Conservation (phyloP, 2,113 vertebrate genomes). For the Leptobrachium ailaonicum region DNA sequence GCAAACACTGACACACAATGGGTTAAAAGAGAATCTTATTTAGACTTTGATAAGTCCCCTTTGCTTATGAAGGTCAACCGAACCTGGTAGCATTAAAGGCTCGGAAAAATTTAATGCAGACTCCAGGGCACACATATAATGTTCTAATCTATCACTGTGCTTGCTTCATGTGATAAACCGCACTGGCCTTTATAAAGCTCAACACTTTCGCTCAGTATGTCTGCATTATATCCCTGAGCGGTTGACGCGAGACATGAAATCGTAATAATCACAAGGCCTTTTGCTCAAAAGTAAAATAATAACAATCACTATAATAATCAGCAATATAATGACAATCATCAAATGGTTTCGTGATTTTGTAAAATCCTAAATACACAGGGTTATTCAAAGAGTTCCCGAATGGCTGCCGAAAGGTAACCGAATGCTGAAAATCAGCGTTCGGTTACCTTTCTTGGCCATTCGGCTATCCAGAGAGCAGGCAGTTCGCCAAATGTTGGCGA, state of each 20-base stretch:
- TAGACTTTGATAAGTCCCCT: background rate
- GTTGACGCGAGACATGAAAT: conserved; percentile 14
- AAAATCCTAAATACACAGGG: too few relatives aligned
- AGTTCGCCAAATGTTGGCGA: too few relatives aligned
- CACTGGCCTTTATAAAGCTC: conserved; percentile 29
- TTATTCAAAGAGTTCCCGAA: too few relatives aligned
- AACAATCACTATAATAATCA: too few relatives aligned
- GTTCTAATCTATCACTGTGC: conserved; percentile 57
- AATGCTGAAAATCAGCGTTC: too few relatives aligned
- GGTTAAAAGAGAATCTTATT: background rate
- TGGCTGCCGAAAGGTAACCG: too few relatives aligned
- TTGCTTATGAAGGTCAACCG: conserved; percentile 51
- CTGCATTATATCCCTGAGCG: conserved; percentile 18
- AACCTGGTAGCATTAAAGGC: conserved; percentile 53
- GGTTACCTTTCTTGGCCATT: too few relatives aligned
- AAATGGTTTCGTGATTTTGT: too few relatives aligned
- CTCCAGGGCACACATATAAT: conserved; percentile 57
- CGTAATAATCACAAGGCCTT: background rate
- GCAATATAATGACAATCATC: too few relatives aligned
- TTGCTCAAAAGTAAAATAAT: too few relatives aligned
- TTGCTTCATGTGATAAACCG: conserved; percentile 45
- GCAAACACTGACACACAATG: too few relatives aligned
- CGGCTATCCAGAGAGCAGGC: too few relatives aligned
- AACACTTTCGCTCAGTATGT: conserved; percentile 17
- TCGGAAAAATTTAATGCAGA: conserved; percentile 52